phyloP scores from a whole-genome alignment of 1,140 invertebrate genomes.

The Patella vulgata region DNA sequence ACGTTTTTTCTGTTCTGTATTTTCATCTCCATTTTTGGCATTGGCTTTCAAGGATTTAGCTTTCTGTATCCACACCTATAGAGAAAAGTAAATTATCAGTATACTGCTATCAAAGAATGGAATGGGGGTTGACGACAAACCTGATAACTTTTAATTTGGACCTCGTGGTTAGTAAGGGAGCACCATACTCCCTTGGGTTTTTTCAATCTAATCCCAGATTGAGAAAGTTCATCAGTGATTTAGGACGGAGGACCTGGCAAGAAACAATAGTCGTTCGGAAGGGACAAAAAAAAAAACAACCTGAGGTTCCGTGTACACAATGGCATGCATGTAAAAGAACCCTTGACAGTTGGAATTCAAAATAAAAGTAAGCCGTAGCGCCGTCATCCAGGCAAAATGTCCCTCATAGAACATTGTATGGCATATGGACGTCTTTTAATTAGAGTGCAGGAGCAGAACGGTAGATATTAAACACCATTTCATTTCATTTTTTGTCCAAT shows the following conservation, averaged over 20 bases:
- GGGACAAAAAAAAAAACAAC: too few relatives aligned
- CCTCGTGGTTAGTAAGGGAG: neutral
- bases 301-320: too few relatives aligned
- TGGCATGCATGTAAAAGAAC: too few relatives aligned
- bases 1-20: slow-evolving; percentile 49
- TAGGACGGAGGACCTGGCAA: neutral
- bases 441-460: neutral
- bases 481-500: too few relatives aligned
- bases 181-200: neutral
- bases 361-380: too few relatives aligned
- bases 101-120: neutral
- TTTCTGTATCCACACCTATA: slow-evolving; percentile 50
- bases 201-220: neutral
- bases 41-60: slow-evolving; percentile 29
- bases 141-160: neutral
- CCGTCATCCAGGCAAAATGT: too few relatives aligned
- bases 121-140: neutral
- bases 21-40: slow-evolving; percentile 9
- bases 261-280: neutral
- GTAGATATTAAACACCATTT: too few relatives aligned
- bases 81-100: slow-evolving; percentile 10
- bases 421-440: too few relatives aligned
- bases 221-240: neutral
- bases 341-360: too few relatives aligned
- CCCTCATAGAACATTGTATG: too few relatives aligned